Percentiles rank a stretch among this genome's conserved stretches.
Conservation (phyloP, 2,113 vertebrate species). For the Scomber scombrus region DNA sequence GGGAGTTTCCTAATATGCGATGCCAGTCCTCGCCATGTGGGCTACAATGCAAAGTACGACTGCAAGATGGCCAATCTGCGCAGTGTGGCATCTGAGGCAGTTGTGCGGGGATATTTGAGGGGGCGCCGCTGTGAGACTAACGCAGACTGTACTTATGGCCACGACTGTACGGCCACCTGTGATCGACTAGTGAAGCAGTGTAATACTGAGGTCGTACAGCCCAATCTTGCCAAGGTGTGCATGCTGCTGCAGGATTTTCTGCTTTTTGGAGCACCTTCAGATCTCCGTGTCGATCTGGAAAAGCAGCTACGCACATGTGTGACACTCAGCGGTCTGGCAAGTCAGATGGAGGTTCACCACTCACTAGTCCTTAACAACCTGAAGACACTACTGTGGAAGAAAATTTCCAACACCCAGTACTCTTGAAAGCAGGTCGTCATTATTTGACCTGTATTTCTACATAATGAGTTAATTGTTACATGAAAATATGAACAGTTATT, state of each 20-base stretch:
- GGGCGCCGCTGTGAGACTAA: slow-evolving; percentile 93
- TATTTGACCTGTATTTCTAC: background rate
- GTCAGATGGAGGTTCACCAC: slow-evolving; percentile 98
- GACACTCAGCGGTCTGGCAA: slow-evolving; percentile 94
- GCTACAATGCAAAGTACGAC: slow-evolving; percentile 92
- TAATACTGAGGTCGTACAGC: slow-evolving; percentile 92
- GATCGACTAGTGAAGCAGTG: slow-evolving; percentile 94
- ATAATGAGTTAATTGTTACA: background rate
- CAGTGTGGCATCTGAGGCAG: slow-evolving; percentile 90
- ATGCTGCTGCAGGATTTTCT: slow-evolving; percentile 91
- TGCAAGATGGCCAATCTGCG: slow-evolving; percentile 94
- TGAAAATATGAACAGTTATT: slow-evolving; percentile 11
- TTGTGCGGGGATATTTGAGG: slow-evolving; percentile 89
- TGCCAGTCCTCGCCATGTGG: slow-evolving; percentile 88
- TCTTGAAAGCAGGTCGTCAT: slow-evolving; percentile 81
- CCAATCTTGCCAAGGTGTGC: slow-evolving; percentile 96
- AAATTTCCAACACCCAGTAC: slow-evolving; percentile 96
- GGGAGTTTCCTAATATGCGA: slow-evolving; percentile 97
- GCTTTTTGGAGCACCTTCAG: slow-evolving; percentile 89
- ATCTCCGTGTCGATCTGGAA: slow-evolving; percentile 90
- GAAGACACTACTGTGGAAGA: slow-evolving; percentile 95
- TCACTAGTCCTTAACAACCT: slow-evolving; percentile 97
- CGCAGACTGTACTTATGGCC: slow-evolving; percentile 92
- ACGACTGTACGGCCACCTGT: slow-evolving; percentile 92
- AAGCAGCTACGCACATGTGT: slow-evolving; percentile 94